Evolutionary conservation across 2,113 vertebrate species (phyloP), one percentile per base, ranked within the genome.

Genomic region (Sula dactylatra): DNA sequence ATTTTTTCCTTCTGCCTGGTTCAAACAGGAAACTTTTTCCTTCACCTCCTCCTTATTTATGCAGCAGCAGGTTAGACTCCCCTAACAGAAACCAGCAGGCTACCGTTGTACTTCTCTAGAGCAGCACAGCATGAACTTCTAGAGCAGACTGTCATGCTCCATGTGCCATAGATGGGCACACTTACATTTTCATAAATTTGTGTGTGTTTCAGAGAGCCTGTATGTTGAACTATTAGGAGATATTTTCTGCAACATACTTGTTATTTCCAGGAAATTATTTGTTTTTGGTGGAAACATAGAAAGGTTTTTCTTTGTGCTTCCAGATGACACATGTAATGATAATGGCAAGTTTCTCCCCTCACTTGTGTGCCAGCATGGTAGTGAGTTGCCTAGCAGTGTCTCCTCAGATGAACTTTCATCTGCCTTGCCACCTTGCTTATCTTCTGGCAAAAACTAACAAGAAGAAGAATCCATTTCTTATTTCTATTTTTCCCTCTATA

Each of bases 121-220:
- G 42, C 25, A 88, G 36, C 11, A 16, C 19, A 38, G 38, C 16
- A 9, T 10, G 19, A 54, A 42, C 27, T 58, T 74, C 29, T 45
- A 54, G 44, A 64, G 40, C 38, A 47, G 3, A 16, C 15, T 91
- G 5, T 25, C 11, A 4, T 3, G 17, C 21, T 82, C 29, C 8
- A 0, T 44, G 16, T 86, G n/a, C n/a, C n/a, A 15, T 49, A 52
- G 16, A 59, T 10, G n/a, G 26, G 4, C 11, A 26, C 17, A 31
- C 3, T 0, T 26, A 0, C 3, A 25, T 40, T 25, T 84, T 74
- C 9, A 9, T 58, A 4, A 42, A 29, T 50, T 40, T 6, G 2
- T 32, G 10, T 62, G 10, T 47, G 7, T 50, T 70, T 42, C 29
- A 59, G 7, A 20, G 6, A 32, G 8, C 9, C 27, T 59, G 29